Percentiles rank a stretch among this genome's conserved stretches.
These are phyloP conservation scores for Melanotaenia duboulayi DNA, from an alignment of 2,113 vertebrate species.

Conservation along the genomic window DNA sequence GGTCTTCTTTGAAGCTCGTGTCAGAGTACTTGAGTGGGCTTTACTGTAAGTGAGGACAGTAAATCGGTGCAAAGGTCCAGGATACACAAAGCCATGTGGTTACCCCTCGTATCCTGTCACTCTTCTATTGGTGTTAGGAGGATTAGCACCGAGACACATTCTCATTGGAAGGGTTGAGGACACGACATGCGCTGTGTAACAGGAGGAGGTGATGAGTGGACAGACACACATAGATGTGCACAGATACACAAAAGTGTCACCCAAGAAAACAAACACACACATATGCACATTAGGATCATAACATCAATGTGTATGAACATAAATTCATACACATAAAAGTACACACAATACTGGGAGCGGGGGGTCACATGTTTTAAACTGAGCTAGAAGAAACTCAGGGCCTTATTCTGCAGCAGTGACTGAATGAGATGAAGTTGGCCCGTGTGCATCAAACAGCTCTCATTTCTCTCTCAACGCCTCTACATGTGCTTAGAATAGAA, in stretches of 20 bases:
- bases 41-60: slow-evolving; percentile 77
- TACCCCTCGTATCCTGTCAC: slow-evolving; percentile 77
- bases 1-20: slow-evolving; percentile 70
- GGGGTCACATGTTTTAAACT: slow-evolving; percentile 54
- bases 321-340: slow-evolving; percentile 36
- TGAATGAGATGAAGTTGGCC: slow-evolving; percentile 52
- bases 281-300: slow-evolving; percentile 16
- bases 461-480: slow-evolving; percentile 39
- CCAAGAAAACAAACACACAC: slow-evolving; percentile 51
- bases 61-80: slow-evolving; percentile 78
- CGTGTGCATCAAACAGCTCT: slow-evolving; percentile 23
- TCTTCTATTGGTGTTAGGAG: slow-evolving; percentile 67
- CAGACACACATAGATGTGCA: not conserved
- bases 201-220: slow-evolving; percentile 50
- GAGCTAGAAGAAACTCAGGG: slow-evolving; percentile 40
- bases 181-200: slow-evolving; percentile 63
- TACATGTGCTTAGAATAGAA: slow-evolving; percentile 64
- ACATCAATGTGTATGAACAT: slow-evolving; percentile 39
- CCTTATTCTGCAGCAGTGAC: slow-evolving; percentile 39
- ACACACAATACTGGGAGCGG: not conserved
- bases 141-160: slow-evolving; percentile 73
- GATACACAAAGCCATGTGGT: slow-evolving; percentile 75
- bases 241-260: slow-evolving; percentile 24
- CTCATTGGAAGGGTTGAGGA: slow-evolving; percentile 76
- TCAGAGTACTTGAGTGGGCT: slow-evolving; percentile 71